Evolutionary conservation across 1,140 invertebrate species (phyloP).

Genomic region (Druon quercuslanigerum): DNA sequence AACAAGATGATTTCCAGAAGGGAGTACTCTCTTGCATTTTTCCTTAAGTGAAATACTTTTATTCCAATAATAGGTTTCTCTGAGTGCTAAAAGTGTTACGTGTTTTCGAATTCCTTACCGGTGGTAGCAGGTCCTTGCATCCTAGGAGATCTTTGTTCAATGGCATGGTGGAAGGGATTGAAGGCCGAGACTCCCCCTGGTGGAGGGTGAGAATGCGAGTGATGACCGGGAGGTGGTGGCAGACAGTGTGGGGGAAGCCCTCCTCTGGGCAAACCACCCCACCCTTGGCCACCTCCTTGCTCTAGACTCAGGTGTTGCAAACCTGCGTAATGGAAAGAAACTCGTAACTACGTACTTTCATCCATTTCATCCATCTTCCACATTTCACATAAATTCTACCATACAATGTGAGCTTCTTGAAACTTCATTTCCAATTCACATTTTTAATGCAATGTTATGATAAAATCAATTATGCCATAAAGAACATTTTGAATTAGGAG

Average conservation of each 20-base stretch:
- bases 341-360: slow-evolving; percentile 33
- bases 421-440: neutral
- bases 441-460: neutral
- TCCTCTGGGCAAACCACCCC: slow-evolving; percentile 70
- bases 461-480: no score
- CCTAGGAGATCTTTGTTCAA: slow-evolving; percentile 71
- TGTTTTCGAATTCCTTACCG: slow-evolving; percentile 54
- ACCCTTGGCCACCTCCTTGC: slow-evolving; percentile 68
- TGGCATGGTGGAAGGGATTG: slow-evolving; percentile 72
- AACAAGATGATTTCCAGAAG: no score
- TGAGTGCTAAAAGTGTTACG: neutral
- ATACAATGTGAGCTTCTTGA: neutral
- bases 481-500: no score
- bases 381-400: neutral
- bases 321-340: slow-evolving; percentile 63
- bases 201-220: slow-evolving; percentile 68
- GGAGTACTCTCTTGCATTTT: neutral
- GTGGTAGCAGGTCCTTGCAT: slow-evolving; percentile 58
- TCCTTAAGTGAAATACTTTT: neutral
- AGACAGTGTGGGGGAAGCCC: slow-evolving; percentile 71
- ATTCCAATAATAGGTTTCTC: neutral
- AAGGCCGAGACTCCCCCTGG: slow-evolving; percentile 70
- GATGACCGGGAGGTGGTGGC: slow-evolving; percentile 71
- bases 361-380: neutral
- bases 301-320: slow-evolving; percentile 72